Conservation (phyloP, 2,888 invertebrate genomes). For the Mythimna albipuncta region DNA sequence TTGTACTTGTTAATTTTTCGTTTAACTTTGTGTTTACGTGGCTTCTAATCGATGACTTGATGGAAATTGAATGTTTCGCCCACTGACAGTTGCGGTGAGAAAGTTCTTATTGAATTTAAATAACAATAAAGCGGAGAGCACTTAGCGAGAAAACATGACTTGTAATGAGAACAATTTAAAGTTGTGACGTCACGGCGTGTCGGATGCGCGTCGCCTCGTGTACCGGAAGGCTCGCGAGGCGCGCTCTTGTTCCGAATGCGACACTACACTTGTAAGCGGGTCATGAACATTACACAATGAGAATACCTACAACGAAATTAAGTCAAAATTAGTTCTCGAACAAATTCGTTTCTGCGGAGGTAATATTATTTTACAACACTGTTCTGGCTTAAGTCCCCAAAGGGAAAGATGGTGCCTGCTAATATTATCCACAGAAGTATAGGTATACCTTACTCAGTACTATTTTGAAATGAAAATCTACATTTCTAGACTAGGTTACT, state of each 20-base stretch:
- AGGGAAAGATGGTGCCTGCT: neutral
- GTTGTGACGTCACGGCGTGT: conserved; percentile 33
- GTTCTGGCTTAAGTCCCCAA: neutral
- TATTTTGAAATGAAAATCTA: neutral
- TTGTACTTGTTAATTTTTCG: conserved; percentile 78
- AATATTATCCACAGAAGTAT: neutral
- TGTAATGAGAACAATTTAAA: conserved; percentile 43
- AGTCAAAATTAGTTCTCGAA: conserved; percentile 14
- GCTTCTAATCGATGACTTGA: conserved; percentile 74
- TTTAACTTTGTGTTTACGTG: conserved; percentile 75
- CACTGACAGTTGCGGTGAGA: conserved; percentile 35
- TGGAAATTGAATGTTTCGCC: conserved; percentile 67
- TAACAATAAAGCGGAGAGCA: conserved; percentile 47
- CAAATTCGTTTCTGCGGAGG: neutral
- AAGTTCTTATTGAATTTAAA: conserved; percentile 55
- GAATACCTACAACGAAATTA: conserved; percentile 17
- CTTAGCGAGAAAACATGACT: conserved; percentile 45
- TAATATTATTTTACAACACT: conserved; percentile 2
- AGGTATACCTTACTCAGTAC: no score
- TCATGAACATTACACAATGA: conserved; percentile 30
- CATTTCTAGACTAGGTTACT: neutral
- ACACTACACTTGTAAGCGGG: conserved; percentile 43
- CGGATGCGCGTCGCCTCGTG: conserved; percentile 48
- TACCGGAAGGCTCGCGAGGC: conserved; percentile 46
- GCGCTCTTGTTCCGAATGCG: conserved; percentile 35